These are phyloP conservation scores for Nemapogon koenigi DNA, from an alignment of 2,888 invertebrate species.

Conservation along the genomic window DNA sequence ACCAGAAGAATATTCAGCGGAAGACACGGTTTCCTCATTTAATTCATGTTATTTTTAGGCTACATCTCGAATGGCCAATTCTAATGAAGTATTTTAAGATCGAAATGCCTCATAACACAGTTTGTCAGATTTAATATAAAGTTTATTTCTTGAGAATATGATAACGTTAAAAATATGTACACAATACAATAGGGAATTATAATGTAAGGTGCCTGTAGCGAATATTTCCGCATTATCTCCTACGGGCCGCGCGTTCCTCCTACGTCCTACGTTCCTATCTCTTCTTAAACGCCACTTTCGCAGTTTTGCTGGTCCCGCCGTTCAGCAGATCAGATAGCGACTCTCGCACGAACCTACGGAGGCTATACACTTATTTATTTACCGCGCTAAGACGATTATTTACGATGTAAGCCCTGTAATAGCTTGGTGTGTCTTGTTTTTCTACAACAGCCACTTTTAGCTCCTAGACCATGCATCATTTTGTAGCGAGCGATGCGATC, in stretches of 20 bases:
- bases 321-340: conserved; percentile 44
- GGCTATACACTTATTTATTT: conserved; percentile 54
- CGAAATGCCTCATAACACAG: no score
- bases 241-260: conserved; percentile 42
- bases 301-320: conserved; percentile 38
- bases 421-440: conserved; percentile 48
- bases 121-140: no score
- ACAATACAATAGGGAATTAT: no score
- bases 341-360: conserved; percentile 32
- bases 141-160: no score
- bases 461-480: conserved; percentile 46
- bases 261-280: conserved; percentile 49
- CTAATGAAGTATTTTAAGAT: no score
- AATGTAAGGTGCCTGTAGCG: conserved; percentile 5
- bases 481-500: conserved; percentile 19
- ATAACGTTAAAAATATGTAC: no score
- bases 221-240: conserved; percentile 45
- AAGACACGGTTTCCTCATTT: no score
- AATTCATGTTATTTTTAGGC: no score
- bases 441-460: conserved; percentile 25
- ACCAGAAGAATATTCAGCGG: no score
- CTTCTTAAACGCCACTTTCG: conserved; percentile 53
- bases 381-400: conserved; percentile 53
- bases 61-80: no score
- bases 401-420: conserved; percentile 53